These are phyloP conservation scores for Tetragnatha montana DNA, from an alignment of 2,888 invertebrate genomes.

Conservation along the genomic window DNA sequence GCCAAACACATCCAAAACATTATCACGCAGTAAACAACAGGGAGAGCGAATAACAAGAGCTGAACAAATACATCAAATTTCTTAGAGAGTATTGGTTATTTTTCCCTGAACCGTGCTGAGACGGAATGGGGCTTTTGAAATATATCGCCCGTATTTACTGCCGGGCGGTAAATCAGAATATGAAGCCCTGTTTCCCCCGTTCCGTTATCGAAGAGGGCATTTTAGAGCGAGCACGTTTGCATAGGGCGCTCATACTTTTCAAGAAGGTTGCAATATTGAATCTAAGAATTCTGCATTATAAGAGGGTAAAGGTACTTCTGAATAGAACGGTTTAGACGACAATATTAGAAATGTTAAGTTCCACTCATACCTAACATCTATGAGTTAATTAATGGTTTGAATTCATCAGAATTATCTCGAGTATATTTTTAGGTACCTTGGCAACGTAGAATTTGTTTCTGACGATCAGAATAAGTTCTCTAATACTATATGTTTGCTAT, in stretches of 20 bases:
- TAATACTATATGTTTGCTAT: no score
- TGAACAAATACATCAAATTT: constrained; percentile 55
- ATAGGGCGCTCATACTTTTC: neutral
- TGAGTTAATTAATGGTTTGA: no score
- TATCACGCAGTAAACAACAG: constrained; percentile 9
- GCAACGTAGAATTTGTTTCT: no score
- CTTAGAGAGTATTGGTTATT: constrained; percentile 41
- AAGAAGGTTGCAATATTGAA: neutral
- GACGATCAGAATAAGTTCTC: no score
- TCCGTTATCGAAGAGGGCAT: neutral
- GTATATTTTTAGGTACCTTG: no score
- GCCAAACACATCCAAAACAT: constrained; percentile 29
- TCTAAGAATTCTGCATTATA: neutral
- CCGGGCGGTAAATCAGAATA: constrained; percentile 26
- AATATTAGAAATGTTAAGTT: no score
- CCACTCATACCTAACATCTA: no score
- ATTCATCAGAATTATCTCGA: no score
- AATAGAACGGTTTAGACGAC: no score
- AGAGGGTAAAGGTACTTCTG: no score
- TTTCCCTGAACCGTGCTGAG: constrained; percentile 27
- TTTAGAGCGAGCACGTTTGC: neutral
- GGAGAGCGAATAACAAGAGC: constrained; percentile 29
- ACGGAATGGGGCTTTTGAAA: constrained; percentile 34
- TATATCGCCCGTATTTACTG: constrained; percentile 25
- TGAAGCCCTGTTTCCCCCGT: neutral